phyloP scores from a whole-genome alignment of 2,888 invertebrate species.

The Drosophila acutilabella region DNA sequence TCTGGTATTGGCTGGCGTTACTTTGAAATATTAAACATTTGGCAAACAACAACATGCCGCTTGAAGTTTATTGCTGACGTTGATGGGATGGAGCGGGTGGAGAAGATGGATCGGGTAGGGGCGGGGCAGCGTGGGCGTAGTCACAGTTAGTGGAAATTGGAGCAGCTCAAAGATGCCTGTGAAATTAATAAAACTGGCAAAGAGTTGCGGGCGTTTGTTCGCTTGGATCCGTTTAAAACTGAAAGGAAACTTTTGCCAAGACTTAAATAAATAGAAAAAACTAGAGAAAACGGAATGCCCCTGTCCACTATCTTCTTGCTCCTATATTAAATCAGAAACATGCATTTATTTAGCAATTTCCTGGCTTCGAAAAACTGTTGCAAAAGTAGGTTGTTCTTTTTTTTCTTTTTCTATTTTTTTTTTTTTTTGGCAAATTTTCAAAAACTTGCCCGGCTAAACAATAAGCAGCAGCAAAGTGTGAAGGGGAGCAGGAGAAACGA shows the following conservation, averaged over 20 bases:
- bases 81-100: constrained; percentile 19
- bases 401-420: constrained; percentile 1
- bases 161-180: constrained; percentile 55
- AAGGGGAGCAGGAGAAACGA: constrained; percentile 12
- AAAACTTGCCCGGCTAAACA: constrained; percentile 60
- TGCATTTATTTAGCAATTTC: constrained; percentile 79
- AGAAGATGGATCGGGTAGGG: background rate
- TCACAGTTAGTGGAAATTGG: constrained; percentile 55
- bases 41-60: constrained; percentile 67
- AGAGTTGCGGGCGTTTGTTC: constrained; percentile 23
- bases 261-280: constrained; percentile 41
- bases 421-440: constrained; percentile 69
- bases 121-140: background rate
- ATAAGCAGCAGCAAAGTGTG: constrained; percentile 50
- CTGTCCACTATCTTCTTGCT: background rate
- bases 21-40: constrained; percentile 80
- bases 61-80: constrained; percentile 72
- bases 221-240: constrained; percentile 21
- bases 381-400: constrained; percentile 34
- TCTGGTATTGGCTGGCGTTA: constrained; percentile 67
- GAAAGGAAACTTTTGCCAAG: constrained; percentile 27
- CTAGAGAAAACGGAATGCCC: constrained; percentile 23
- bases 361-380: constrained; percentile 50
- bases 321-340: constrained; percentile 70
- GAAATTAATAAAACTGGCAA: constrained; percentile 49